Conservation (phyloP, 2,888 invertebrate genomes). For the Lydus trimaculatus region DNA sequence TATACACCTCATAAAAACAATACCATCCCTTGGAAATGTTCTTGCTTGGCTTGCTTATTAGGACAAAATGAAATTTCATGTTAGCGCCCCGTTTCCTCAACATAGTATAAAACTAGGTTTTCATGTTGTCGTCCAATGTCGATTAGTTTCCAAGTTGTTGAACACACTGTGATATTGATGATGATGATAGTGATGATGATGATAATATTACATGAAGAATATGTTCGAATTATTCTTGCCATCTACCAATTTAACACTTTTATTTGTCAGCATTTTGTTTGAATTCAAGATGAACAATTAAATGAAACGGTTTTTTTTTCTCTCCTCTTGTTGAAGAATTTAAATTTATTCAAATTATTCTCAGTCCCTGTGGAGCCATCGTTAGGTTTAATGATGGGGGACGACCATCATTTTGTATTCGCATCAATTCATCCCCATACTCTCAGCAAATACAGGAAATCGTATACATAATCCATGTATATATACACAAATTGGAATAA, state of each 20-base stretch:
- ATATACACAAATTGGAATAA: not conserved
- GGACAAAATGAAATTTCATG: constrained; percentile 43
- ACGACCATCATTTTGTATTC: constrained; percentile 5
- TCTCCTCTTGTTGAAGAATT: not conserved
- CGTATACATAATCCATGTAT: constrained; percentile 5
- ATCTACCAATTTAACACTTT: not conserved
- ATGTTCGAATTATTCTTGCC: not conserved
- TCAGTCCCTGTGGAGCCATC: not conserved
- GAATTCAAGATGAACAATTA: not conserved
- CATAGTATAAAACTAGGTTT: not conserved
- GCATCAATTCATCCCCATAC: constrained; percentile 1
- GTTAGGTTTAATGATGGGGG: constrained; percentile 10
- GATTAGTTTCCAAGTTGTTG: constrained; percentile 7
- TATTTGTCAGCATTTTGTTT: not conserved
- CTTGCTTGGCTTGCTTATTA: constrained; percentile 37
- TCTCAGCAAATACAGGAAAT: not conserved
- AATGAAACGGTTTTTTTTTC: not conserved
- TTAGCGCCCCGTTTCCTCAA: constrained; percentile 12
- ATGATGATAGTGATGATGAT: not conserved
- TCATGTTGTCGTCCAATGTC: not conserved
- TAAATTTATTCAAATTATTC: constrained; percentile 9
- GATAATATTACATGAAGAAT: not conserved
- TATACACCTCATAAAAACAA: constrained; percentile 39
- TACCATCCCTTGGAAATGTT: constrained; percentile 27
- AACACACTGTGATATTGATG: not conserved